phyloP scores from a whole-genome alignment of 2,888 invertebrate species.

The Ptychoptera albimana region DNA sequence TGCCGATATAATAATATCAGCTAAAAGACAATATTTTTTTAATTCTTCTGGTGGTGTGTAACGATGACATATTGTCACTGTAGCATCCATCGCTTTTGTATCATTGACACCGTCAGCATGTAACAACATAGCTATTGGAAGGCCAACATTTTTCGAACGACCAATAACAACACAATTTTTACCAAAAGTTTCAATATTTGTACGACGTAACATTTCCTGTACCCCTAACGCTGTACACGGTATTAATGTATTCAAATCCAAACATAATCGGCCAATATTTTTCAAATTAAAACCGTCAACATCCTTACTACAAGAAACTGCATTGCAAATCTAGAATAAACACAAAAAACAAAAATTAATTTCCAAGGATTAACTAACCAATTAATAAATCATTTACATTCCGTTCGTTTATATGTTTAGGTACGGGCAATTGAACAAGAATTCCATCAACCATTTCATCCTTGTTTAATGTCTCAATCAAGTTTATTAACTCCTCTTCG shows the following conservation, averaged over 20 bases:
- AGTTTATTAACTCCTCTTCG: constrained; percentile 48
- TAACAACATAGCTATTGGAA: constrained; percentile 74
- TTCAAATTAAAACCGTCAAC: constrained; percentile 80
- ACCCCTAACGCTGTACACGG: constrained; percentile 66
- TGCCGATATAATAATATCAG: constrained; percentile 30
- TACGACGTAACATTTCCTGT: constrained; percentile 29
- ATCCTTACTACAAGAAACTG: constrained; percentile 66
- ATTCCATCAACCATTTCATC: constrained; percentile 64
- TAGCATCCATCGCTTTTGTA: constrained; percentile 64
- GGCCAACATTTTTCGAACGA: constrained; percentile 80
- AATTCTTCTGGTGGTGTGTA: constrained; percentile 69
- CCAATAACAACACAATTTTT: constrained; percentile 81
- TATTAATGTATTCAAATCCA: constrained; percentile 55
- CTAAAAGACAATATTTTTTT: constrained; percentile 39
- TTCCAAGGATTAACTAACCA: no score
- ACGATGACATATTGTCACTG: constrained; percentile 79
- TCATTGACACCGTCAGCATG: constrained; percentile 59
- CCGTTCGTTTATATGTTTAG: constrained; percentile 56
- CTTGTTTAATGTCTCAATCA: constrained; percentile 49
- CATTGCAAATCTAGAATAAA: constrained; percentile 40
- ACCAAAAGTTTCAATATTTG: constrained; percentile 62
- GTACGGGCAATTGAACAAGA: constrained; percentile 71
- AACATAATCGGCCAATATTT: constrained; percentile 63
- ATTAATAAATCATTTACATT: constrained; percentile 19
- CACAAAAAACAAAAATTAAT: constrained; percentile 19